Evolutionary conservation across 2,113 vertebrate species (phyloP).

Genomic region (Pachyramphus minor): DNA sequence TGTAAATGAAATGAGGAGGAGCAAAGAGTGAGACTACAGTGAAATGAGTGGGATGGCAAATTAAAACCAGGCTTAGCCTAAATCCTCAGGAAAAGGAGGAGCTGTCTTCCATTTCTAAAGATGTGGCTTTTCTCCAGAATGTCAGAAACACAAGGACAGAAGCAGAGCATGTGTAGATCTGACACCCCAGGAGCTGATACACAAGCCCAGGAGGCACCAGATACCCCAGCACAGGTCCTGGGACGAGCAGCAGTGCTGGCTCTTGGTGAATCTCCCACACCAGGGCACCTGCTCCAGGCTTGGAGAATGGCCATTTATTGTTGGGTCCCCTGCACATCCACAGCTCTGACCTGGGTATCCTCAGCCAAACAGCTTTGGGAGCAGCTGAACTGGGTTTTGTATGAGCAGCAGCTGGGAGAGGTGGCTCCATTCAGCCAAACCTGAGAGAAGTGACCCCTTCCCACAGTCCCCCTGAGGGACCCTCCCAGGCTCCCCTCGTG

Average conservation of each 20-base stretch:
- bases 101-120: background rate
- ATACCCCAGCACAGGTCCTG: background rate
- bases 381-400: accelerated
- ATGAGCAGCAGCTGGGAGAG: background rate
- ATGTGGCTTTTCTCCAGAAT: background rate
- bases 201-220: background rate
- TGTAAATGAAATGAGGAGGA: background rate
- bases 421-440: background rate
- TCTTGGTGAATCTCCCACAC: background rate
- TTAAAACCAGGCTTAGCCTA: background rate
- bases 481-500: accelerated
- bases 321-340: background rate
- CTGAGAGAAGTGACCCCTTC: background rate
- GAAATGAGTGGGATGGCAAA: background rate
- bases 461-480: too few species aligned
- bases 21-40: background rate
- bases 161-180: background rate
- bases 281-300: background rate
- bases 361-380: background rate
- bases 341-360: background rate
- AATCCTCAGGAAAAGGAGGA: background rate
- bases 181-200: background rate
- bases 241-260: background rate
- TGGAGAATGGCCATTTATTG: background rate
- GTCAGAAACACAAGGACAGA: background rate